Base-by-base conservation (phyloP, 2,888 invertebrate species). In the Antheraea yamamai region DNA sequence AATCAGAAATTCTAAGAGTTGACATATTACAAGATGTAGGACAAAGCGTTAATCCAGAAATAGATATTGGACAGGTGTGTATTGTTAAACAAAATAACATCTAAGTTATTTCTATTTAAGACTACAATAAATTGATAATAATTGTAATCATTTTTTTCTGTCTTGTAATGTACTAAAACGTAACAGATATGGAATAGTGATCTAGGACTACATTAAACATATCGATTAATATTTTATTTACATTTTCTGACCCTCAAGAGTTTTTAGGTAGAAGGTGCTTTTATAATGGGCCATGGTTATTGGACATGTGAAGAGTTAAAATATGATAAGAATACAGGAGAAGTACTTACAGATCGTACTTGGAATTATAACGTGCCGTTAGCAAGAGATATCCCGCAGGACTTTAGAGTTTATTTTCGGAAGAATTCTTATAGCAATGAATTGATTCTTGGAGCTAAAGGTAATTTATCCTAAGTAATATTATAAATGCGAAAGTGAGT, bases 281-380 rank as follows among this genome's bases (percentile, higher is more conserved):
- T 97, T 79, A 90, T 97, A 3, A 97, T 97, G 97, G 97, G 95
- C 70, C 84, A 93, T 1, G 98, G 98, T 2, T 97, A 97, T 83
- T 97, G 96, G 96, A 96, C 97, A 0, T 95, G 93, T 1, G 98
- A 98, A 85, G 95, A 97, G 77, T 85, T 97, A 66, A 92, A 96
- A 0, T 96, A 96, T 77, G 95, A 97, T 78, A 91, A 94, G 0
- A 83, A 91, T 14, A 96, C 96, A 0, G 98, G 97, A 0, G 95
- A 96, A 82, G 85, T 97, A 1, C 89, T 97, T 6, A 97, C 97
- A 0, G 95, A 97, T 81, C 95, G 97, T 70, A 97, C 98, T 6
- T 98, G 98, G 98, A 96, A 96, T 79, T 97, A 97, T 84, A 96
- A 96, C 82, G 96, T 96, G 0, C 97, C 97, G 0, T 96, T 96